phyloP scores from a whole-genome alignment of 1,140 invertebrate genomes.

The Ceratosolen solmsi region DNA sequence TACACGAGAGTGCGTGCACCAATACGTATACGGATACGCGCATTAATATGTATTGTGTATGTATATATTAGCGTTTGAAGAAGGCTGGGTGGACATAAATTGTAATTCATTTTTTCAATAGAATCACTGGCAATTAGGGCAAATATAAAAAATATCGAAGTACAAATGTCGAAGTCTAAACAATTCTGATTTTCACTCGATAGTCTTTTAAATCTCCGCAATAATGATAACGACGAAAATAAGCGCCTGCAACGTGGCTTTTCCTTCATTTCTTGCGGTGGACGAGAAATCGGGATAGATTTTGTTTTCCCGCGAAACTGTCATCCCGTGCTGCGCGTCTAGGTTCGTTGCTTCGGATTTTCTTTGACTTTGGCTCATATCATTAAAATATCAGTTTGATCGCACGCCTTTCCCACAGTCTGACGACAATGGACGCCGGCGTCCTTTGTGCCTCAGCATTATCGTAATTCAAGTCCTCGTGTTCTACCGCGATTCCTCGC shows the following conservation, averaged over 20 bases:
- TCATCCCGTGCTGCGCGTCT: conserved; percentile 27
- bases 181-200: background rate
- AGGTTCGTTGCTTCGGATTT: conserved; percentile 36
- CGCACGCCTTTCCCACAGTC: background rate
- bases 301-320: background rate
- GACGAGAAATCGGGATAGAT: background rate
- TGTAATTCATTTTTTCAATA: conserved; percentile 1
- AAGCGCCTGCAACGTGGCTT: background rate
- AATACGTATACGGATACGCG: too few relatives aligned
- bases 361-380: conserved; percentile 58
- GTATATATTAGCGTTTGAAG: background rate
- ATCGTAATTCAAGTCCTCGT: background rate
- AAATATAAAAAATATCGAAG: background rate
- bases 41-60: too few relatives aligned
- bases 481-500: background rate
- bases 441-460: conserved; percentile 33
- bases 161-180: background rate
- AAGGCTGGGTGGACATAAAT: background rate
- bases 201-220: background rate
- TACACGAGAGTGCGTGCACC: too few relatives aligned
- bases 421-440: conserved; percentile 43
- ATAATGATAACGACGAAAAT: background rate
- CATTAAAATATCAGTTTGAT: conserved; percentile 33
- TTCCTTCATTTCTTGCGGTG: background rate
- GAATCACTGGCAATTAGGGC: background rate